These are phyloP conservation scores for Callocephalon fimbriatum DNA, from an alignment of 2,113 vertebrate species.

Conservation along the genomic window DNA sequence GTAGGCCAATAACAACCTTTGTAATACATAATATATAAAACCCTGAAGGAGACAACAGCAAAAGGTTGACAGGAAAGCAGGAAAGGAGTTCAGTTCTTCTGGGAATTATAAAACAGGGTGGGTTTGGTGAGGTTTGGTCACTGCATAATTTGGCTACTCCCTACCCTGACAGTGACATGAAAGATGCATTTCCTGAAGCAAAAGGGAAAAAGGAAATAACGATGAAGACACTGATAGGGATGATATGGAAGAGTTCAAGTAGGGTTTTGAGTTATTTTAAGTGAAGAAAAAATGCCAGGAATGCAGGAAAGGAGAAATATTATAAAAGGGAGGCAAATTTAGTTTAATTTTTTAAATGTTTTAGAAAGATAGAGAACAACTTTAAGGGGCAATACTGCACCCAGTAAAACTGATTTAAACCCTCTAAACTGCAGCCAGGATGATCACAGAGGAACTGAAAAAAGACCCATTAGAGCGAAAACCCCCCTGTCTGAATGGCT, in stretches of 20 bases:
- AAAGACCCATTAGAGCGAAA: not conserved
- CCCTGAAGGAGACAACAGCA: not conserved
- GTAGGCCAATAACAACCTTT: not conserved
- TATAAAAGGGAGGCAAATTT: not conserved
- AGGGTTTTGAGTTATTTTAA: not conserved
- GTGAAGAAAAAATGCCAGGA: not conserved
- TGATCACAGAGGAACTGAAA: not conserved
- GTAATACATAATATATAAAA: fast-evolving
- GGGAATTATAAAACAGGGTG: not conserved
- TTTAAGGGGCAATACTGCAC: not conserved
- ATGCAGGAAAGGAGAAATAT: not conserved
- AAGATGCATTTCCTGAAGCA: not conserved
- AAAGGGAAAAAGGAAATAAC: not conserved
- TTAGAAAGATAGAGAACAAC: not conserved
- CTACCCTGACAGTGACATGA: not conserved
- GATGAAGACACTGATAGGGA: not conserved
- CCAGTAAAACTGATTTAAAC: not conserved
- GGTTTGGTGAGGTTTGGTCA: not conserved
- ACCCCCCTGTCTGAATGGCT: not conserved
- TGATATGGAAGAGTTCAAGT: not conserved
- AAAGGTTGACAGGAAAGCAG: not conserved
- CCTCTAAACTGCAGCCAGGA: not conserved
- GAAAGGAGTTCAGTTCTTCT: not conserved
- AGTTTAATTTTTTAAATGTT: not conserved
- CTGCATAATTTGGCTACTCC: not conserved